Base-by-base conservation (phyloP, 2,113 vertebrate genomes). In the Nibea coibor region DNA sequence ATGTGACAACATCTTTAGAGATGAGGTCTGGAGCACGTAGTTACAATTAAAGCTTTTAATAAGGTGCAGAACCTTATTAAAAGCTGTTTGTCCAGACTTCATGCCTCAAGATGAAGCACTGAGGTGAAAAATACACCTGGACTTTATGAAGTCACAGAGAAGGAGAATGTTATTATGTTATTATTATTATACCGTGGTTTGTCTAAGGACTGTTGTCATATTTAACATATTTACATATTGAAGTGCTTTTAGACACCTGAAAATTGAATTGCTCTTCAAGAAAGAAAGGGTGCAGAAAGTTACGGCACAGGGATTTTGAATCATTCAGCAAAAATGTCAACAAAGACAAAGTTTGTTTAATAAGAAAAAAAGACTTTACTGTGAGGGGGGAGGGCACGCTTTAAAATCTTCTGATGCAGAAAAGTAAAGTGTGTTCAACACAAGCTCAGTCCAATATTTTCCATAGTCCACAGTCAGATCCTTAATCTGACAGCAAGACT, bases 41-140 rank as follows among this genome's bases (percentile, higher is more conserved):
- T 31, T 35, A 45, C 61, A 39, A 26, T 81, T 61, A 75, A 72
- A 54, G 9, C 20, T 51, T 87, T 71, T 74, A 83, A 79, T 65
- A 71, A 17, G 39, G 16, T 74, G 45, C 5, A 35, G 39, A 19
- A 64, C 53, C 24, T 70, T 16, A 54, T 73, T 70, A 73, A 85
- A 79, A 61, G 11, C 53, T 75, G 19, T 73, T 66, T 50, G 12
- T 59, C 47, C 10, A 45, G 75, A 72, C 35, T 5, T 78, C 17
- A 53, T 69, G 45, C 39, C 31, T 54, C 43, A 63, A 68, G 61
- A 61, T 10, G 26, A 48, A 56, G 48, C 43, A 20, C 43, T 72
- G n/a, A 56, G 17, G 54, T 56, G 26, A 74, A 67, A 43, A 81
- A 76, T 31, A 72, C 56, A 81, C 73, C 71, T 81, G 72, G 58